Evolutionary conservation across 2,888 invertebrate species (phyloP), one percentile per base, ranked within the genome.

Genomic region (Malachius bipustulatus): DNA sequence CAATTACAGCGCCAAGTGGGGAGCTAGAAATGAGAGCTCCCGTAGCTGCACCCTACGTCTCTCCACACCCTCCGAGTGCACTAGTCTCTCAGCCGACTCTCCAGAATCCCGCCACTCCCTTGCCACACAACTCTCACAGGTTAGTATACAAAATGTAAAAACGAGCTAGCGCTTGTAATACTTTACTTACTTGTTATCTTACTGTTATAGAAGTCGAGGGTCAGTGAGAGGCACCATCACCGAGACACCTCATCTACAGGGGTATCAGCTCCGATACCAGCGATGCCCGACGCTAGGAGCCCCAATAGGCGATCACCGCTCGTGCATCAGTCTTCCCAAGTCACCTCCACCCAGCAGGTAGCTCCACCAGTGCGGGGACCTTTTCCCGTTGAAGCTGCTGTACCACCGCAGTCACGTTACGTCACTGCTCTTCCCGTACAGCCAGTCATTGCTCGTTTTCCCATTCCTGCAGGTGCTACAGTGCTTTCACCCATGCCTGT

Each of bases 1-100:
- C 2, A 65, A 63, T 44, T 57, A 50, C 38, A 56, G 56, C 3
- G 43, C 52, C 13, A 45, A 48, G 16, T 53, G 63, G 3, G 62
- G 62, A 1, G 63, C 69, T 39, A n/a, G n/a, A n/a, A n/a, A n/a
- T n/a, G n/a, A n/a, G n/a, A n/a, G n/a, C n/a, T n/a, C n/a, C n/a
- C n/a, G n/a, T n/a, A n/a, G n/a, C n/a, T n/a, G n/a, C n/a, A n/a
- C n/a, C n/a, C n/a, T n/a, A n/a, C n/a, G n/a, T n/a, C n/a, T n/a
- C n/a, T n/a, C n/a, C n/a, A n/a, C n/a, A n/a, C 65, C 60, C 31
- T 75, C 75, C 0, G 75, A 77, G 43, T 71, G 70, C 30, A 75
- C 73, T 0, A 80, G 81, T 0, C 58, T 77, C 41, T 80, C 82
- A 0, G 73, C 74, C 0, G 79, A 78, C 35, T 81, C 82, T 0